Conservation (phyloP, 2,113 vertebrate species). For the Microcebus griseorufus region DNA sequence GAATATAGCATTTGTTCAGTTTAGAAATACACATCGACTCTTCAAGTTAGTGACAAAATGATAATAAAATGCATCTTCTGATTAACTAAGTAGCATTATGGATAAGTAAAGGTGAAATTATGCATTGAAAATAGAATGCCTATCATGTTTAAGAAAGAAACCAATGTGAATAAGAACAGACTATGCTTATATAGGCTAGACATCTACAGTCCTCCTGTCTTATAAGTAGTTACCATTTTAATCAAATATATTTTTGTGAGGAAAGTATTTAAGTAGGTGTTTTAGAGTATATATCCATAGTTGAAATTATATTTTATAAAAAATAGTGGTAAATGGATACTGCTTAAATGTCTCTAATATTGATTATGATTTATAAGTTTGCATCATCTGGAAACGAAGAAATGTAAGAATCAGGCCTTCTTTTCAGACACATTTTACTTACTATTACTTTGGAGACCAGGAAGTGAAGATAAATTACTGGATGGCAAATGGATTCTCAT, state of each 20-base stretch:
- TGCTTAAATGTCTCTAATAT: not conserved
- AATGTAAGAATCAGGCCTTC: slow-evolving; percentile 9
- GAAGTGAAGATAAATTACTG: slow-evolving; percentile 48
- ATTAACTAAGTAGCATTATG: not conserved
- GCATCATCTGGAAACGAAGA: not conserved
- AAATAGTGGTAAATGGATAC: slow-evolving; percentile 37
- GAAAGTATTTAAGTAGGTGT: not conserved
- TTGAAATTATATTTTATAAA: slow-evolving; percentile 41
- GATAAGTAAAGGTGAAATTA: not conserved
- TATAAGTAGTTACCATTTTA: slow-evolving; percentile 16
- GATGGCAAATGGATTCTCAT: slow-evolving; percentile 29
- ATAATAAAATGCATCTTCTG: not conserved
- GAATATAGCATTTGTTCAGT: not conserved
- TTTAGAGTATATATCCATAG: not conserved
- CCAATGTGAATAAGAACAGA: not conserved
- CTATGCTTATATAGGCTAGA: not conserved
- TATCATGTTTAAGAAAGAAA: not conserved
- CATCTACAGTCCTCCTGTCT: not conserved
- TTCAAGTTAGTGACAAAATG: not conserved
- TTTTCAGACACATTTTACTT: slow-evolving; percentile 1
- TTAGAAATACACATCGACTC: not conserved
- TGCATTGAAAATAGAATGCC: not conserved
- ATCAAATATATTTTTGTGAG: not conserved
- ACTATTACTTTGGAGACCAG: slow-evolving; percentile 61
- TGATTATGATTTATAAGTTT: slow-evolving; percentile 55